Evolutionary conservation across 2,113 vertebrate genomes (phyloP).

Genomic region (Gadus chalcogrammus): DNA sequence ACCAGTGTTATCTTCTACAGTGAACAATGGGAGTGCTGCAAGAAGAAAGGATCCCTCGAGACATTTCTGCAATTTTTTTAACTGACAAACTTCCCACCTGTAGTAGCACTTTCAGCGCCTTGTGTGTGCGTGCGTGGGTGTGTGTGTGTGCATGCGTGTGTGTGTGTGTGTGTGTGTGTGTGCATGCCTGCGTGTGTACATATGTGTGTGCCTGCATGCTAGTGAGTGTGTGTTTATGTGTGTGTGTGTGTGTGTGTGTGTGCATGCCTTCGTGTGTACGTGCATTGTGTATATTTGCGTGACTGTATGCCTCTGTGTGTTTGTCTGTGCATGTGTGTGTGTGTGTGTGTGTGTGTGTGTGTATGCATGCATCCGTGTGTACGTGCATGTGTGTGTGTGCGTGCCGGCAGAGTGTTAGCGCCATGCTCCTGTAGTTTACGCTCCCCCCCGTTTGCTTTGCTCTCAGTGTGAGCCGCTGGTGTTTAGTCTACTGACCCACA

Average conservation of each 20-base stretch:
- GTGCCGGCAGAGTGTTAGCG: not conserved
- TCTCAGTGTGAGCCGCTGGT: conserved; percentile 55
- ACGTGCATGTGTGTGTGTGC: not conserved
- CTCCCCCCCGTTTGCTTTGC: conserved; percentile 42
- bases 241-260: not conserved
- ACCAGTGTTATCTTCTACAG: no score
- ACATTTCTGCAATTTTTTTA: not conserved
- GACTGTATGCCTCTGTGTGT: conserved; percentile 6
- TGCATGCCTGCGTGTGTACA: no score
- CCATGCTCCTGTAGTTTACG: conserved; percentile 2
- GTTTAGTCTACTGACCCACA: conserved; percentile 60
- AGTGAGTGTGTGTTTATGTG: not conserved
- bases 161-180: no score
- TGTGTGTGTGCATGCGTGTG: not conserved
- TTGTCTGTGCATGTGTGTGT: not conserved
- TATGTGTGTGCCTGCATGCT: no score
- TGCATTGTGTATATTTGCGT: not conserved
- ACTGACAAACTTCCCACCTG: not conserved
- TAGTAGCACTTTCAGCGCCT: not conserved
- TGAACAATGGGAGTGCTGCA: no score
- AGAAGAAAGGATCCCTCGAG: no score
- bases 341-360: not conserved
- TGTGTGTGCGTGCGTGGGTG: not conserved
- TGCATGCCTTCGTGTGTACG: not conserved
- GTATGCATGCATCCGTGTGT: not conserved